A percentile compares a stretch with the other conserved stretches of the same genome.
phyloP scores from a whole-genome alignment of 2,888 invertebrate species.

The Ophion slaviceki region DNA sequence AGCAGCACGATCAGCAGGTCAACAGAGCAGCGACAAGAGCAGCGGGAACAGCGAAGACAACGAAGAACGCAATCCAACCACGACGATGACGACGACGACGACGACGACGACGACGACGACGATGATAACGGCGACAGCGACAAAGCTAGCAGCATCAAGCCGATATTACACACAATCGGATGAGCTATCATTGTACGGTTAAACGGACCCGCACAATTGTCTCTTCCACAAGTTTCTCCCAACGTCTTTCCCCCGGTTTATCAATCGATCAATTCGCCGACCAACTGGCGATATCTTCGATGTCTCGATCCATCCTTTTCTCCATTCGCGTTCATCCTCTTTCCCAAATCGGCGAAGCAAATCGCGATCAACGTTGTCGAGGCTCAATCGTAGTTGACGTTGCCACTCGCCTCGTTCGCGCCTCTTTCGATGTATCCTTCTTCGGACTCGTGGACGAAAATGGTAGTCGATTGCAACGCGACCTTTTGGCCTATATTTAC shows the following conservation, averaged over 20 bases:
- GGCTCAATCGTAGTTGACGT: neutral
- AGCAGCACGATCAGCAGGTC: slow-evolving; percentile 63
- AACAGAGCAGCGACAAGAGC: slow-evolving; percentile 68
- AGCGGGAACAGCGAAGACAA: slow-evolving; percentile 64
- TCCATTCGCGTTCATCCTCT: neutral
- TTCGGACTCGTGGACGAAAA: neutral
- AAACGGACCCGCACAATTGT: slow-evolving; percentile 53
- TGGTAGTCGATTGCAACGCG: neutral
- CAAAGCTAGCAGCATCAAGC: slow-evolving; percentile 77
- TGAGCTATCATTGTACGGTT: slow-evolving; percentile 36
- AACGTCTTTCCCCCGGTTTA: slow-evolving; percentile 1
- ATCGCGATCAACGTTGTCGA: neutral
- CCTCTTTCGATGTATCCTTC: neutral
- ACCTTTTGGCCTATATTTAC: slow-evolving; percentile 34
- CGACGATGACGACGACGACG: slow-evolving; percentile 65
- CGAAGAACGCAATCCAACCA: slow-evolving; percentile 62
- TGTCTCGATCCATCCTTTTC: slow-evolving; percentile 36
- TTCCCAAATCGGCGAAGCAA: neutral
- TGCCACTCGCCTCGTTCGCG: neutral
- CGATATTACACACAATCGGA: slow-evolving; percentile 68
- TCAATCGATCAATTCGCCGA: slow-evolving; percentile 2
- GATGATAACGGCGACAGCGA: slow-evolving; percentile 71
- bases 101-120: slow-evolving; percentile 63
- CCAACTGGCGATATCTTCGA: slow-evolving; percentile 36
- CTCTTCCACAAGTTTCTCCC: slow-evolving; percentile 13